phyloP scores from a whole-genome alignment of 2,888 invertebrate genomes.

The Heliconius ethilla region DNA sequence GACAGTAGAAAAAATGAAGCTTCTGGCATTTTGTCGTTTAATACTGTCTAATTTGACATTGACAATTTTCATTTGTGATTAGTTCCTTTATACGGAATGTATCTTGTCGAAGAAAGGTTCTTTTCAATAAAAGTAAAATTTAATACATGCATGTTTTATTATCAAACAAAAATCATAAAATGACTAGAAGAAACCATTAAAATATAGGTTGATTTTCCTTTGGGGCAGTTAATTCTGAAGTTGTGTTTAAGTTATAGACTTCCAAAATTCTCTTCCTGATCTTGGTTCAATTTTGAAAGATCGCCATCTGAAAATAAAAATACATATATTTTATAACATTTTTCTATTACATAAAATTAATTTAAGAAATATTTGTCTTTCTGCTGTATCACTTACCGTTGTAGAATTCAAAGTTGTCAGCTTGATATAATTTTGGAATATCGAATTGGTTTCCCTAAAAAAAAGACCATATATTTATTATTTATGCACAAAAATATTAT shows the following conservation, averaged over 20 bases:
- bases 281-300: conserved; percentile 49
- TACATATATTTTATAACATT: neutral
- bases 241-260: conserved; percentile 47
- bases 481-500: conserved; percentile 2
- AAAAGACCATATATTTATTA: conserved; percentile 25
- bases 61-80: conserved; percentile 37
- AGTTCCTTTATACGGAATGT: conserved; percentile 37
- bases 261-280: conserved; percentile 55
- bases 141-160: conserved; percentile 40
- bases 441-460: conserved; percentile 71
- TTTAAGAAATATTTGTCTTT: no score
- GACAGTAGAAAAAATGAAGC: conserved; percentile 34
- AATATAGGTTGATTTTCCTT: neutral
- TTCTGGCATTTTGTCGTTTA: conserved; percentile 45
- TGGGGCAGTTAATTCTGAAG: neutral
- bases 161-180: conserved; percentile 28
- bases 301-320: conserved; percentile 52
- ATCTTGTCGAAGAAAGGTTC: neutral
- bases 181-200: conserved; percentile 25
- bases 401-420: conserved; percentile 55
- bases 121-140: conserved; percentile 26
- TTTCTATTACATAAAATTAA: no score
- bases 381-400: conserved; percentile 53
- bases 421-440: conserved; percentile 71
- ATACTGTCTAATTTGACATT: conserved; percentile 42